These are phyloP conservation scores for Oegoconia quadripuncta DNA, from an alignment of 2,888 invertebrate species.

Conservation along the genomic window DNA sequence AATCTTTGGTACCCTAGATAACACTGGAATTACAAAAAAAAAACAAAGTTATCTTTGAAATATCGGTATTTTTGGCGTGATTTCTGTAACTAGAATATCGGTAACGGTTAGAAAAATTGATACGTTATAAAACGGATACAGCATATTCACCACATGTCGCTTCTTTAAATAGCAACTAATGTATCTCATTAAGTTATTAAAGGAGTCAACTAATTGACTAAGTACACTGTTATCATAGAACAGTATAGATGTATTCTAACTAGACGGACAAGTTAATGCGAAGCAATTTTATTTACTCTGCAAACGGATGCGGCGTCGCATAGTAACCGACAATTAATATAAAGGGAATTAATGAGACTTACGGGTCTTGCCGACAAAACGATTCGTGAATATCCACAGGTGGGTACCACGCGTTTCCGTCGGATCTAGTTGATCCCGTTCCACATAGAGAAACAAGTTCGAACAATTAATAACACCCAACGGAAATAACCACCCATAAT, in stretches of 20 bases:
- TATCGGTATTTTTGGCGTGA: too few relatives aligned
- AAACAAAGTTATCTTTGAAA: too few relatives aligned
- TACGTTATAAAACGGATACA: slow-evolving; percentile 3
- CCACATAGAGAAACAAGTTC: slow-evolving; percentile 44
- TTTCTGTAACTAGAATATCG: too few relatives aligned
- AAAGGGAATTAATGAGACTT: slow-evolving; percentile 44
- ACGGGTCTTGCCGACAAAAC: slow-evolving; percentile 46
- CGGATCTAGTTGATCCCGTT: slow-evolving; percentile 54
- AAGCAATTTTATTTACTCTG: slow-evolving; percentile 40
- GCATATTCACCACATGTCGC: slow-evolving; percentile 4
- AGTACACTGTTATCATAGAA: slow-evolving; percentile 19
- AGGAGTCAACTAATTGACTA: slow-evolving; percentile 15
- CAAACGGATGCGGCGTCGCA: slow-evolving; percentile 57
- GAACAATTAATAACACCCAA: slow-evolving; percentile 53
- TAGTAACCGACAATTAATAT: slow-evolving; percentile 62
- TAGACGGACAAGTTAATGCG: slow-evolving; percentile 54
- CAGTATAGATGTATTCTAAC: slow-evolving; percentile 26
- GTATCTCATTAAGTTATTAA: slow-evolving; percentile 15
- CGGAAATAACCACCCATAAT: slow-evolving; percentile 72
- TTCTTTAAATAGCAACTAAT: slow-evolving; percentile 10
- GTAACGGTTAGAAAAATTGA: too few relatives aligned
- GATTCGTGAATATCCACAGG: slow-evolving; percentile 58
- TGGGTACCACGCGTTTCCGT: slow-evolving; percentile 45
- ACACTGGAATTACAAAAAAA: too few relatives aligned
- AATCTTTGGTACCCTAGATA: too few relatives aligned